These are phyloP conservation scores for Porites rus DNA, from an alignment of 92 coral and sea anemone genomes.

Conservation along the genomic window DNA sequence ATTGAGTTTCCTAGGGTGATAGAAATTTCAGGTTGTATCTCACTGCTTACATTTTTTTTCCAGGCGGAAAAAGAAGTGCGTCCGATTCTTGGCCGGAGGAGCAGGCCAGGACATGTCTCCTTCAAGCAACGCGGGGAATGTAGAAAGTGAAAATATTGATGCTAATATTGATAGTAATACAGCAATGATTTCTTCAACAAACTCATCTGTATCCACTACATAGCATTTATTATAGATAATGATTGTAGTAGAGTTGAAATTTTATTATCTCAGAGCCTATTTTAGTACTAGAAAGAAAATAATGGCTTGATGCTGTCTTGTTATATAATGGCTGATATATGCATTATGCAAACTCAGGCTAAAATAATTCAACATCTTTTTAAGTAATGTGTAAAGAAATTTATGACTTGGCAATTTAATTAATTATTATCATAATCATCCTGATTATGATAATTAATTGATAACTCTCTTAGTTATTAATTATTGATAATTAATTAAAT, in stretches of 20 bases:
- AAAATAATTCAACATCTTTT: slow-evolving; percentile 14
- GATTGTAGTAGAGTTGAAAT: slow-evolving; percentile 50
- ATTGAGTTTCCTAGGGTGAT: no score
- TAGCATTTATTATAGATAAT: slow-evolving; percentile 39
- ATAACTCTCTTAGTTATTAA: neutral
- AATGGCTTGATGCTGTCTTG: neutral
- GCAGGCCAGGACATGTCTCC: slow-evolving; percentile 76
- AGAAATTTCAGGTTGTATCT: neutral
- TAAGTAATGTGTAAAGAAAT: slow-evolving; percentile 20
- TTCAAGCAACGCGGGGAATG: slow-evolving; percentile 58
- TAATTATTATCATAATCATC: neutral
- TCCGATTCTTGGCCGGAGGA: slow-evolving; percentile 93
- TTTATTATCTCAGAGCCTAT: slow-evolving; percentile 51
- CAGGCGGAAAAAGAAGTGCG: slow-evolving; percentile 99
- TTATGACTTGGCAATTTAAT: slow-evolving; percentile 7
- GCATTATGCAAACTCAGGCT: neutral
- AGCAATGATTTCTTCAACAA: slow-evolving; percentile 16
- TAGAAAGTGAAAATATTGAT: slow-evolving; percentile 91
- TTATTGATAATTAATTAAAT: neutral
- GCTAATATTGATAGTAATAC: slow-evolving; percentile 61
- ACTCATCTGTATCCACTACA: slow-evolving; percentile 22
- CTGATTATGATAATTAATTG: neutral
- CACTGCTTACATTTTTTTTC: neutral
- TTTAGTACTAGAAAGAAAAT: slow-evolving; percentile 24
- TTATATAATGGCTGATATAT: slow-evolving; percentile 1